Conservation (phyloP, 2,888 invertebrate species). For the Coremacera marginata region DNA sequence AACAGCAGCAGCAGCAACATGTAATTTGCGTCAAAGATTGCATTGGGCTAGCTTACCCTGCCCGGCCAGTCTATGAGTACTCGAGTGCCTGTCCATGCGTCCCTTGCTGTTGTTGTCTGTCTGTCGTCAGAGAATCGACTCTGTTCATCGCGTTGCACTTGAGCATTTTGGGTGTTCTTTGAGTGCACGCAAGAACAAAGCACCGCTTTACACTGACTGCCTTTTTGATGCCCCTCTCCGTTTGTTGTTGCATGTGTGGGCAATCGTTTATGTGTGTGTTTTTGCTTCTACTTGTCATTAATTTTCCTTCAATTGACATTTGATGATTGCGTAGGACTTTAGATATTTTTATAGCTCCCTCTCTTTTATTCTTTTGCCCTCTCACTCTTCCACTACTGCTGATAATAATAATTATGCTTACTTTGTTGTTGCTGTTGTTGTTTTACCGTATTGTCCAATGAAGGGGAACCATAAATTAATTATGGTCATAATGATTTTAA, state of each 20-base stretch:
- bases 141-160: neutral
- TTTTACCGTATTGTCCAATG: slow-evolving; percentile 43
- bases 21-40: slow-evolving; percentile 42
- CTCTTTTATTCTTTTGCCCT: neutral
- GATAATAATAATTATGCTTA: slow-evolving; percentile 45
- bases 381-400: neutral
- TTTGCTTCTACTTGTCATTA: slow-evolving; percentile 47
- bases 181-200: slow-evolving; percentile 44
- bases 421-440: slow-evolving; percentile 43
- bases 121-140: neutral
- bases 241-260: slow-evolving; percentile 10
- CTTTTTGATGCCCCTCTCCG: slow-evolving; percentile 39
- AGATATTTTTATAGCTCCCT: slow-evolving; percentile 23
- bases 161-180: slow-evolving; percentile 31
- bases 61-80: neutral
- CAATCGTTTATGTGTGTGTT: neutral
- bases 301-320: slow-evolving; percentile 61
- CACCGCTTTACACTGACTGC: slow-evolving; percentile 25
- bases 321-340: slow-evolving; percentile 58
- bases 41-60: neutral
- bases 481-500: slow-evolving; percentile 50
- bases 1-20: slow-evolving; percentile 27
- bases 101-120: neutral
- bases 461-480: slow-evolving; percentile 51
- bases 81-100: neutral